phyloP scores from a whole-genome alignment of 1,140 invertebrate genomes.

The Liolophura sinensis region DNA sequence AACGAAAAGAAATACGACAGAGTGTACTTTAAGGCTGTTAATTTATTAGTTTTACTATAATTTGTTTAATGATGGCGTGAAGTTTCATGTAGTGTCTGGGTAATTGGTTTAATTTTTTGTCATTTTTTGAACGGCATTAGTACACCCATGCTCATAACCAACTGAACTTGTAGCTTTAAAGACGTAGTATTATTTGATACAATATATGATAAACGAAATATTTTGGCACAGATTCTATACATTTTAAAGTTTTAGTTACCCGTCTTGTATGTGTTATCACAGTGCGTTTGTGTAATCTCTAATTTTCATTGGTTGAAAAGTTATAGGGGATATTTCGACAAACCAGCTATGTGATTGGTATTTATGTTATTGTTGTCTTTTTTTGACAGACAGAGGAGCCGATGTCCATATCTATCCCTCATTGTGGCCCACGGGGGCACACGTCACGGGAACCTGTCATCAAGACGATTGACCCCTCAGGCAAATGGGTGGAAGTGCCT shows the following conservation, averaged over 20 bases:
- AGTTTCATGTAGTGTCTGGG: no score
- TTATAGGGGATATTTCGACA: not conserved
- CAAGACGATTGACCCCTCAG: conserved; percentile 21
- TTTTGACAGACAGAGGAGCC: conserved; percentile 41
- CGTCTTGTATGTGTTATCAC: no score
- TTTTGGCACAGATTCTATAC: not conserved
- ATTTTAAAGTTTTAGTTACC: not conserved
- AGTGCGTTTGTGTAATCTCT: not conserved
- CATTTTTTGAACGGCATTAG: no score
- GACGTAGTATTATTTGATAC: not conserved
- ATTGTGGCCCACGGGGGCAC: conserved; percentile 33
- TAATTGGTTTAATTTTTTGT: no score
- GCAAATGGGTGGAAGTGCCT: conserved; percentile 36
- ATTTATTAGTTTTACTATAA: no score
- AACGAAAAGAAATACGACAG: no score
- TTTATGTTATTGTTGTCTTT: conserved; percentile 1
- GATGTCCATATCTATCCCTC: conserved; percentile 41
- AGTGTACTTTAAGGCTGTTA: no score
- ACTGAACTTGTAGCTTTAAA: no score
- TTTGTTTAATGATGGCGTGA: no score
- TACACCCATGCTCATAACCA: no score
- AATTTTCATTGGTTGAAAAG: not conserved
- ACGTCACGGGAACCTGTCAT: conserved; percentile 38
- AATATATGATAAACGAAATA: not conserved
- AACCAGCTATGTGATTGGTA: not conserved